These are phyloP conservation scores for Isichthys henryi DNA, from an alignment of 2,113 vertebrate species.

Conservation along the genomic window DNA sequence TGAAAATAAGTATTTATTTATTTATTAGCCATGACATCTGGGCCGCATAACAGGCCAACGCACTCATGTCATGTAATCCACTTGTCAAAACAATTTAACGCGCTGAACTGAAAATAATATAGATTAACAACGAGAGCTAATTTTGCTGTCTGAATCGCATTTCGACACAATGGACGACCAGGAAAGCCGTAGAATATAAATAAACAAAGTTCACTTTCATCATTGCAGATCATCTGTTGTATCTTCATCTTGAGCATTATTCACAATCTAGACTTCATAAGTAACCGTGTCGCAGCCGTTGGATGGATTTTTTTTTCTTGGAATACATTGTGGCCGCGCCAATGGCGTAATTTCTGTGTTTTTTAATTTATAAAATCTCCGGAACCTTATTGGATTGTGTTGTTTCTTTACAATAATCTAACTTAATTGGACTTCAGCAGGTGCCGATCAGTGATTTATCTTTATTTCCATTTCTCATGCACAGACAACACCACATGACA, in stretches of 20 bases:
- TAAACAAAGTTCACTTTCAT: neutral
- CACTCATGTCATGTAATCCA: conserved; percentile 45
- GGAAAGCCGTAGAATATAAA: neutral
- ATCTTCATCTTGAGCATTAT: neutral
- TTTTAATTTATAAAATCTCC: neutral
- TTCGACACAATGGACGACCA: neutral
- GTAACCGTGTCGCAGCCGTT: neutral
- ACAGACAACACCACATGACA: neutral
- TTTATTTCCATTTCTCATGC: neutral
- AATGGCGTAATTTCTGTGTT: neutral
- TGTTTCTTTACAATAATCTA: neutral
- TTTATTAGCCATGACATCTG: conserved; percentile 42
- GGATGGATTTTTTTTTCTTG: neutral
- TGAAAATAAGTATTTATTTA: conserved; percentile 40
- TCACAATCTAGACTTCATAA: neutral
- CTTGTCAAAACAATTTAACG: conserved; percentile 46
- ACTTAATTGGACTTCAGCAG: neutral
- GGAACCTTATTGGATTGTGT: neutral
- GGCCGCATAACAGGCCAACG: conserved; percentile 30
- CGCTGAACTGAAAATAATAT: conserved; percentile 13
- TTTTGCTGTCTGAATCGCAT: neutral
- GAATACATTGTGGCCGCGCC: neutral
- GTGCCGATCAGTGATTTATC: neutral
- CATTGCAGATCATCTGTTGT: neutral
- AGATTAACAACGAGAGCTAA: conserved; percentile 12